These are phyloP conservation scores for Sycophila texana DNA, from an alignment of 2,888 invertebrate species.

Conservation along the genomic window DNA sequence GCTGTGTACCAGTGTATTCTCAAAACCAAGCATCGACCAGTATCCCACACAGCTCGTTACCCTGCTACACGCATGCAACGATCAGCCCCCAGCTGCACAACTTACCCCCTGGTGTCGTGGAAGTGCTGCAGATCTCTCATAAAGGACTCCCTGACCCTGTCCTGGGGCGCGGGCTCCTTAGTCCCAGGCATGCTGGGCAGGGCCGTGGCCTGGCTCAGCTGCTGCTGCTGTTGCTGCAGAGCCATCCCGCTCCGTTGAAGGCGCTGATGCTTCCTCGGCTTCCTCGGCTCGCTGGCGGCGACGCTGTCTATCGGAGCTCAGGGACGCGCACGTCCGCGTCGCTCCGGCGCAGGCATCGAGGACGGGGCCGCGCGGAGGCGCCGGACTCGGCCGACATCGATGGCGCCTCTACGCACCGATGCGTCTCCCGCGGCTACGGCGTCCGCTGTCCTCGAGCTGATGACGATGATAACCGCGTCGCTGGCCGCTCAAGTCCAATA, in stretches of 20 bases:
- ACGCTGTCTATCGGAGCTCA: not conserved
- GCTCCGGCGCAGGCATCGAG: slow-evolving; percentile 26
- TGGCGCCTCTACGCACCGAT: slow-evolving; percentile 43
- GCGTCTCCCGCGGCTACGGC: not conserved
- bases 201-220: slow-evolving; percentile 39
- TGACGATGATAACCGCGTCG: not conserved
- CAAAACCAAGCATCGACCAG: no score
- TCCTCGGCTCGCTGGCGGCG: slow-evolving; percentile 1
- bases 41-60: no score
- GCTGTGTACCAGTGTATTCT: no score
- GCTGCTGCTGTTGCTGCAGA: slow-evolving; percentile 40
- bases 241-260: slow-evolving; percentile 1
- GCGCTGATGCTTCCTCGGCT: not conserved
- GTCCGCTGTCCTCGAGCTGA: no score
- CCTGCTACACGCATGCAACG: no score
- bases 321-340: slow-evolving; percentile 9
- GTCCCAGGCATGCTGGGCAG: slow-evolving; percentile 67
- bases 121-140: slow-evolving; percentile 91
- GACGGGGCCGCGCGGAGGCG: slow-evolving; percentile 43
- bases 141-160: slow-evolving; percentile 87
- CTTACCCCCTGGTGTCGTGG: slow-evolving; percentile 94
- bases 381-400: slow-evolving; percentile 54
- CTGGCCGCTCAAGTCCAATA: not conserved
- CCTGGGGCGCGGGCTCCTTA: slow-evolving; percentile 85
- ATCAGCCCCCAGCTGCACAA: slow-evolving; percentile 62